Percentiles rank a stretch among this genome's conserved stretches.
These are phyloP conservation scores for Limosa lapponica DNA, from an alignment of 2,797 vertebrate species.

Conservation along the genomic window DNA sequence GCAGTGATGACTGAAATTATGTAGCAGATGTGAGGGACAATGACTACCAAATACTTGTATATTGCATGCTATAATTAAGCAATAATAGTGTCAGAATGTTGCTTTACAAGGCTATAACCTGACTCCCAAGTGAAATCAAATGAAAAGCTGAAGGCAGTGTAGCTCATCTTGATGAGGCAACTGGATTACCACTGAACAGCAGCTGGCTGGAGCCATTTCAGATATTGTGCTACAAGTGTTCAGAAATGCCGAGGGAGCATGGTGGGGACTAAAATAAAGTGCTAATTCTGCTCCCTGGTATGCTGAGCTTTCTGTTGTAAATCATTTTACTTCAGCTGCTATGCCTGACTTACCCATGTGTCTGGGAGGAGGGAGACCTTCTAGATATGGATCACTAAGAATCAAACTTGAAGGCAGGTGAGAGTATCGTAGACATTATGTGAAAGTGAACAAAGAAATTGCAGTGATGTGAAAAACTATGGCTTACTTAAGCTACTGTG, in stretches of 20 bases:
- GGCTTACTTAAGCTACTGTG: neutral
- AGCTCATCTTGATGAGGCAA: conserved; percentile 36
- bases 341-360: neutral
- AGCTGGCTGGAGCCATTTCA: conserved; percentile 29
- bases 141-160: conserved; percentile 34
- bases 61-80: conserved; percentile 38
- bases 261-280: neutral
- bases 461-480: neutral
- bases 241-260: neutral
- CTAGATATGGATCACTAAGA: neutral
- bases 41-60: conserved; percentile 36
- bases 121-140: conserved; percentile 57
- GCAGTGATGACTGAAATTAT: conserved; percentile 19
- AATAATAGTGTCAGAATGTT: conserved; percentile 42
- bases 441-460: neutral
- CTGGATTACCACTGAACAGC: conserved; percentile 20
- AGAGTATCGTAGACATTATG: neutral
- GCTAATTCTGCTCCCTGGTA: neutral
- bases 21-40: conserved; percentile 27
- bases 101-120: conserved; percentile 62
- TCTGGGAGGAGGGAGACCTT: neutral
- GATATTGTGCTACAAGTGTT: conserved; percentile 11
- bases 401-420: neutral
- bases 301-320: neutral
- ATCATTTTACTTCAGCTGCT: neutral